phyloP scores from a whole-genome alignment of 2,888 invertebrate genomes.

The Hololepta plana region DNA sequence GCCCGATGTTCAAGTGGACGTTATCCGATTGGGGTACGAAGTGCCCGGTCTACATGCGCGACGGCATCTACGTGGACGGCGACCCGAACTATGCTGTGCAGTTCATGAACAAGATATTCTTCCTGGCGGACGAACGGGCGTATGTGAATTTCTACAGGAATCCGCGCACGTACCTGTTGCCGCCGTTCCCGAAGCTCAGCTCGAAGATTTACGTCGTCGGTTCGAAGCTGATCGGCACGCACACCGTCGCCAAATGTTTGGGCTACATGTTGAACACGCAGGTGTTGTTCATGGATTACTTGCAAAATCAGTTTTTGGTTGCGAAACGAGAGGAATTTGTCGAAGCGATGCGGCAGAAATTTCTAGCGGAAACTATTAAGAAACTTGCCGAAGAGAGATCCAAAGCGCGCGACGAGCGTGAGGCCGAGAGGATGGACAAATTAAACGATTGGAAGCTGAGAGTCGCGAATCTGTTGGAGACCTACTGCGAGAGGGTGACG shows the following conservation, averaged over 20 bases:
- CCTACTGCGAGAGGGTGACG: too few species aligned
- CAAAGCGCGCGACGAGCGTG: too few species aligned
- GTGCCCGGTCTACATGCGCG: constrained; percentile 44
- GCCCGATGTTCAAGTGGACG: constrained; percentile 25
- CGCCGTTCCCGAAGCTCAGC: constrained; percentile 36
- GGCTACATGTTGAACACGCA: constrained; percentile 32
- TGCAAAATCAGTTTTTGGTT: constrained; percentile 13
- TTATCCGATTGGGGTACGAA: constrained; percentile 38
- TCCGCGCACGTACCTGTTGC: constrained; percentile 39
- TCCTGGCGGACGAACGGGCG: constrained; percentile 33
- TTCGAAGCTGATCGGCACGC: constrained; percentile 39
- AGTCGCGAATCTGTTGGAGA: too few species aligned
- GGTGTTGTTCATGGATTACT: constrained; percentile 25
- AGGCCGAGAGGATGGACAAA: too few species aligned
- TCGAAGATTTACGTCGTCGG: constrained; percentile 42
- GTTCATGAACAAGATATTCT: constrained; percentile 42
- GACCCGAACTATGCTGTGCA: constrained; percentile 34
- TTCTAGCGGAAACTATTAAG: too few species aligned
- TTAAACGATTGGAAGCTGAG: too few species aligned
- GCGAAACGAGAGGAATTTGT: too few species aligned
- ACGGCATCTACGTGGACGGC: constrained; percentile 33
- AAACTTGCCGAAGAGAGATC: too few species aligned
- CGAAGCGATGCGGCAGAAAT: too few species aligned
- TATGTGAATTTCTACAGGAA: constrained; percentile 37
- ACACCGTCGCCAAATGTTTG: constrained; percentile 34